These are phyloP conservation scores for Caenorhabditis doughertyi DNA, from an alignment of 2,888 invertebrate genomes.

Conservation along the genomic window DNA sequence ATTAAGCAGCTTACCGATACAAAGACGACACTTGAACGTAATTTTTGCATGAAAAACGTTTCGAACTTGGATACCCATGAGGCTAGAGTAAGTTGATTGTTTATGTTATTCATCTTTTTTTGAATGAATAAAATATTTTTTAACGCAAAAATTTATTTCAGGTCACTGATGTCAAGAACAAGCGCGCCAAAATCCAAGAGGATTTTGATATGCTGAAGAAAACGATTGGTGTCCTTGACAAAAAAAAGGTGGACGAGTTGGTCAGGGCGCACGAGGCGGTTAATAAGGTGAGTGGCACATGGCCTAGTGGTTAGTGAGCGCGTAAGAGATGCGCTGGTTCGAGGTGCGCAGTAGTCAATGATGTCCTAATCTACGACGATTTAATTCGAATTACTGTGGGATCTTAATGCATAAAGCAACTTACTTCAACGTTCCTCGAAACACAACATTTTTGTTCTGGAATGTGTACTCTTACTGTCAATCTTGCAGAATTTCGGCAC, in stretches of 20 bases:
- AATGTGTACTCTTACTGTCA: no score
- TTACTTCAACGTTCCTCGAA: no score
- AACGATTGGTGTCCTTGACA: slow-evolving; percentile 92
- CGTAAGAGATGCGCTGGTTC: slow-evolving; percentile 33
- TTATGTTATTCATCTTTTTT: not conserved
- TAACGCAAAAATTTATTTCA: slow-evolving; percentile 83
- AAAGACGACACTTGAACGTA: slow-evolving; percentile 22
- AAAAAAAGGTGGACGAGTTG: slow-evolving; percentile 91
- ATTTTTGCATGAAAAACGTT: slow-evolving; percentile 39
- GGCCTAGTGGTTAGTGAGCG: slow-evolving; percentile 45
- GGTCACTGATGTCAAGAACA: slow-evolving; percentile 88
- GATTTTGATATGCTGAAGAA: slow-evolving; percentile 89
- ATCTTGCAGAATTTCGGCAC: slow-evolving; percentile 91
- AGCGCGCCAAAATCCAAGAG: slow-evolving; percentile 88
- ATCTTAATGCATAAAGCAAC: slow-evolving; percentile 21
- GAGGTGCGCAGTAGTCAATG: slow-evolving; percentile 49
- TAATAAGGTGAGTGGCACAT: slow-evolving; percentile 85
- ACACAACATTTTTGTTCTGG: no score
- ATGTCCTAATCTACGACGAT: slow-evolving; percentile 67
- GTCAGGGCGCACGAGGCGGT: slow-evolving; percentile 90
- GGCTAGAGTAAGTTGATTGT: slow-evolving; percentile 20
- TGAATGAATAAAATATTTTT: no score
- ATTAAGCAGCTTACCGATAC: slow-evolving; percentile 14
- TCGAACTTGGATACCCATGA: slow-evolving; percentile 49
- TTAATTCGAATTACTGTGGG: slow-evolving; percentile 69